Percentiles rank a stretch among this genome's conserved stretches.
These are phyloP conservation scores for Coregonus clupeaformis DNA, from an alignment of 2,113 vertebrate species.

Conservation along the genomic window DNA sequence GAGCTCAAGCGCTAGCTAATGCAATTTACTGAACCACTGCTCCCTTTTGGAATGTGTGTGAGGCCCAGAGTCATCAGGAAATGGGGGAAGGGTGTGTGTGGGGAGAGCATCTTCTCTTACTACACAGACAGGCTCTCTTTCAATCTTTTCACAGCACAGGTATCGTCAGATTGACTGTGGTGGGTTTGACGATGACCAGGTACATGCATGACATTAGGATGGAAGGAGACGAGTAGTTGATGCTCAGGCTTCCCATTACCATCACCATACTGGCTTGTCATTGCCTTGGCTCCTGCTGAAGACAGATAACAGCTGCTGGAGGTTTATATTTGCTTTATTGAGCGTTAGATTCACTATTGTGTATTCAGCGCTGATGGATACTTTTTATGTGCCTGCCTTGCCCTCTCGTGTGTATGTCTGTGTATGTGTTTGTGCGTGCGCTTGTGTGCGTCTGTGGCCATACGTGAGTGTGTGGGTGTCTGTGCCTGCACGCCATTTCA, in stretches of 20 bases:
- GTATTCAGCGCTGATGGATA: constrained; percentile 61
- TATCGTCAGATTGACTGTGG: no score
- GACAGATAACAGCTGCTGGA: constrained; percentile 61
- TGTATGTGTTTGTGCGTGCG: constrained; percentile 2
- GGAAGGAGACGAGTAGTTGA: no score
- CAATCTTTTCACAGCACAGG: no score
- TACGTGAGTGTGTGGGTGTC: constrained; percentile 3
- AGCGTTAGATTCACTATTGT: constrained; percentile 61
- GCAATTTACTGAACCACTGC: constrained; percentile 16
- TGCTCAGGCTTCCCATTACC: no score
- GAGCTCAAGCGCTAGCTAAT: constrained; percentile 12
- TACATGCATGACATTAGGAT: no score
- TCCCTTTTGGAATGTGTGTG: background rate
- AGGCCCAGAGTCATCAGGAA: background rate
- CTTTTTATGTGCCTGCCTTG: constrained; percentile 36
- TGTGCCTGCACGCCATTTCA: constrained; percentile 27
- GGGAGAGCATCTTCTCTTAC: no score
- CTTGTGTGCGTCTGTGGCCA: background rate
- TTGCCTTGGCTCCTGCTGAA: constrained; percentile 56
- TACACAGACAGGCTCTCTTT: no score
- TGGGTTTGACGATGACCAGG: no score
- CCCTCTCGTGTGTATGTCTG: background rate
- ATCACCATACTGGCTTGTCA: constrained; percentile 32
- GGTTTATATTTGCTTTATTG: constrained; percentile 70
- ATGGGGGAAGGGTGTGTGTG: constrained; percentile 4